These are phyloP conservation scores for Vandiemenella viatica DNA, from an alignment of 2,888 invertebrate genomes.

Conservation along the genomic window DNA sequence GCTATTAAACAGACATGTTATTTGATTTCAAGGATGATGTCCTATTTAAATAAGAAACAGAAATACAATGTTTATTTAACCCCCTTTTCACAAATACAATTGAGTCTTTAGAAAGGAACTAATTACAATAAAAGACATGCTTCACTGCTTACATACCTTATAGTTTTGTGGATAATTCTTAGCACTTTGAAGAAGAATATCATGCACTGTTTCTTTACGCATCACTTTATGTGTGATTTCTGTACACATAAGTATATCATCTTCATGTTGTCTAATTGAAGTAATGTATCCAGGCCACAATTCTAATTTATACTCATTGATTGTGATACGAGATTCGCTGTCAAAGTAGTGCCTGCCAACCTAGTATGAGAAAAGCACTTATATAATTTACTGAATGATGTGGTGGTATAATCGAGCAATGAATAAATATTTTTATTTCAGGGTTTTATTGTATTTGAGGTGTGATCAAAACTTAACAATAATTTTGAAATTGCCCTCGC, in stretches of 20 bases:
- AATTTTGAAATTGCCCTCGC: too few relatives aligned
- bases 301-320: constrained; percentile 47
- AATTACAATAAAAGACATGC: too few relatives aligned
- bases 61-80: too few relatives aligned
- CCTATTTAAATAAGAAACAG: neutral
- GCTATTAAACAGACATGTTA: neutral
- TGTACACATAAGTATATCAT: constrained; percentile 54
- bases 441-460: too few relatives aligned
- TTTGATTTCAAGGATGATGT: neutral
- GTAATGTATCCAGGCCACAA: constrained; percentile 79
- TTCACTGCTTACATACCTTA: too few relatives aligned
- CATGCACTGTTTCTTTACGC: constrained; percentile 55
- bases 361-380: neutral
- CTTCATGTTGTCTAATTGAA: constrained; percentile 69
- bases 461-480: too few relatives aligned
- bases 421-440: too few relatives aligned
- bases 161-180: neutral
- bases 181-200: constrained; percentile 37
- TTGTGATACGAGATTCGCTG: constrained; percentile 28
- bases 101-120: too few relatives aligned
- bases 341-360: neutral
- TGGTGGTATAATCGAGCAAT: too few relatives aligned
- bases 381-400: neutral
- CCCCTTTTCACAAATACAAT: too few relatives aligned
- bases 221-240: constrained; percentile 76